These are phyloP conservation scores for Suncus etruscus DNA, from an alignment of 2,113 vertebrate genomes.

Conservation along the genomic window DNA sequence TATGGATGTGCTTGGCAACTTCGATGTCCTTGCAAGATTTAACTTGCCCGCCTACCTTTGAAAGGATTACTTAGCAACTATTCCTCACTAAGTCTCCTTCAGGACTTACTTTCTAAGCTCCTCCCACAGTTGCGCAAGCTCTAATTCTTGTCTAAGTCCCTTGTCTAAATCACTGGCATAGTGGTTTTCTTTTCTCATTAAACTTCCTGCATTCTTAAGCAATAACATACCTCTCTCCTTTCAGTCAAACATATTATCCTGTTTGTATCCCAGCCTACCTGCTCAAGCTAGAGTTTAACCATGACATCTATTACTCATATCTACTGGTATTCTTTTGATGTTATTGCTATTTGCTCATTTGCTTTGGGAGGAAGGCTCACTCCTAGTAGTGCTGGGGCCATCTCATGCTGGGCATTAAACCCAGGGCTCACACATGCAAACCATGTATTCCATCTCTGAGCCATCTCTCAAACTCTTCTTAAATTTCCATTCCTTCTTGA, in stretches of 20 bases:
- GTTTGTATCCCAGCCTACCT: background rate
- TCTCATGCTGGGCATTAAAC: too few species aligned
- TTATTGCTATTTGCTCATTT: too few species aligned
- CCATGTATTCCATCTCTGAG: too few species aligned
- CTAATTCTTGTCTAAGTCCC: background rate
- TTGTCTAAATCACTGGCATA: background rate
- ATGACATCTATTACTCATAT: background rate
- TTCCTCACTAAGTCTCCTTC: constrained; percentile 47
- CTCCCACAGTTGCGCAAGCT: background rate
- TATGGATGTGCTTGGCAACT: background rate
- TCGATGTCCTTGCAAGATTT: constrained; percentile 14
- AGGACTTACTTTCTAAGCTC: constrained; percentile 3
- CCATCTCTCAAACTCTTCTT: too few species aligned
- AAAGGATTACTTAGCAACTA: background rate
- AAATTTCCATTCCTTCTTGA: background rate
- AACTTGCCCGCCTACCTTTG: background rate
- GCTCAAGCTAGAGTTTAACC: background rate
- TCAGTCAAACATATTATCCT: background rate
- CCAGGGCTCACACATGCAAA: too few species aligned
- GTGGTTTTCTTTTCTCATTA: background rate
- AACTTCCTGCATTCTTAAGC: background rate
- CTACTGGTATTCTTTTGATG: background rate
- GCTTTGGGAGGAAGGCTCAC: too few species aligned
- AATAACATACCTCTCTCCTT: constrained; percentile 15
- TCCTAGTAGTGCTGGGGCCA: too few species aligned